Conservation (phyloP, 2,797 vertebrate species). For the Lophotriccus pileatus region DNA sequence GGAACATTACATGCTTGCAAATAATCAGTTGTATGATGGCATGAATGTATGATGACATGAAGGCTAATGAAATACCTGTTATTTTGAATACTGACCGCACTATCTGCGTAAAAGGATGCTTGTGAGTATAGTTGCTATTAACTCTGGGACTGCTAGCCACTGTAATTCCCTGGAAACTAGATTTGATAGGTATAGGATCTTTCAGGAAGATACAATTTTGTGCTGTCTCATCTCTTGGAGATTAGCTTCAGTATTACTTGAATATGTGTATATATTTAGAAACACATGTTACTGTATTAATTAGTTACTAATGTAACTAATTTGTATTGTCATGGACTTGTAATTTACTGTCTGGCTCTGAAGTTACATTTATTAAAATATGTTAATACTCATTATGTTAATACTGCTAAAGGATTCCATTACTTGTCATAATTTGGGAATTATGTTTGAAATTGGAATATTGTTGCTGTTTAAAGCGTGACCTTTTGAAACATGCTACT, state of each 20-base stretch:
- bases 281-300: rapidly evolving
- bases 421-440: neutral
- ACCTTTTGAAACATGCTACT: neutral
- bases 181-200: neutral
- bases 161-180: neutral
- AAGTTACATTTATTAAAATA: neutral
- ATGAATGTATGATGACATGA: neutral
- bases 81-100: neutral
- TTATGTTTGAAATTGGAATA: neutral
- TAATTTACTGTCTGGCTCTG: neutral
- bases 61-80: neutral
- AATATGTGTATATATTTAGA: neutral
- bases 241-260: neutral
- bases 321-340: neutral
- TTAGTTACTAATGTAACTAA: neutral
- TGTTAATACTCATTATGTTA: neutral
- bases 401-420: neutral
- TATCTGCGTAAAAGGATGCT: neutral
- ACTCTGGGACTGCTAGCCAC: neutral
- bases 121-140: neutral
- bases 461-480: neutral
- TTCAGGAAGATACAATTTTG: neutral
- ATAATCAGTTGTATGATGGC: neutral
- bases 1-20: neutral
- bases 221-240: neutral